Evolutionary conservation across 2,797 vertebrate species (phyloP).

Genomic region (Hippopotamyrus pictus): DNA sequence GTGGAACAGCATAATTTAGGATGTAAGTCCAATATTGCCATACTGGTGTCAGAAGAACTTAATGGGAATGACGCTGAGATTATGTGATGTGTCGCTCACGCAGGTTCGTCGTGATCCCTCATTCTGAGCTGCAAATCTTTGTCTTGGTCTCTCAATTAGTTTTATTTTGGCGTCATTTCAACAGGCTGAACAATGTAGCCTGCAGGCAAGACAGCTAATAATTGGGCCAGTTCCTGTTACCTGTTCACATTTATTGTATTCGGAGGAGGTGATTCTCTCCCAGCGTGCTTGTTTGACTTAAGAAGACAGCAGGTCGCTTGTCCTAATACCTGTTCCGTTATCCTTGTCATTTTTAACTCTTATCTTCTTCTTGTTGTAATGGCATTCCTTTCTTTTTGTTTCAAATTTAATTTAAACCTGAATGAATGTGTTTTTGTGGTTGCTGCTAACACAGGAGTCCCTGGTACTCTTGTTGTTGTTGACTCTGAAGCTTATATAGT

Average conservation of each 20-base stretch:
- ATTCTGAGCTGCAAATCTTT: not conserved
- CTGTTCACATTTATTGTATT: not conserved
- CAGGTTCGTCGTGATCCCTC: not conserved
- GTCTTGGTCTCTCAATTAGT: not conserved
- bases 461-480: not conserved
- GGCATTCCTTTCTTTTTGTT: not conserved
- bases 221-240: not conserved
- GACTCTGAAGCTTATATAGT: not conserved
- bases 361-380: not conserved
- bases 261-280: no score
- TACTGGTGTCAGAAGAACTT: not conserved
- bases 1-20: not conserved
- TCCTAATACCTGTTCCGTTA: not conserved
- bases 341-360: not conserved
- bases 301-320: not conserved
- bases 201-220: constrained; percentile 2
- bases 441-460: not conserved
- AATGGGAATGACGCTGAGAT: not conserved
- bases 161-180: not conserved
- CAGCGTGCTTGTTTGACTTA: not conserved
- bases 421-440: not conserved
- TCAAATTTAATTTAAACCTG: not conserved
- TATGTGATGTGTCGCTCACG: not conserved
- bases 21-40: not conserved
- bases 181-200: not conserved